phyloP scores from a whole-genome alignment of 1,140 invertebrate species.

The Conus betulinus region DNA sequence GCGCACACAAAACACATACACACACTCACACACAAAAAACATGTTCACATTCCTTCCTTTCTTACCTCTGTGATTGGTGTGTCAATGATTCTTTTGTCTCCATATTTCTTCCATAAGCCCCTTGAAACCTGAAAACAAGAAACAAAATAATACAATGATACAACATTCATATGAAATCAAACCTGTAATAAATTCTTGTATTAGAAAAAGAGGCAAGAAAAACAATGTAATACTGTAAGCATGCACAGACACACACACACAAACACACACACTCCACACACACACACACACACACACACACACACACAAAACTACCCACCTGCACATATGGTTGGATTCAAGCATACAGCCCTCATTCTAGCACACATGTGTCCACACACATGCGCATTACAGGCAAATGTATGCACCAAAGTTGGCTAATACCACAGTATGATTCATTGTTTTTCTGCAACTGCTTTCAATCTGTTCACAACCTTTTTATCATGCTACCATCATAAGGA shows the following conservation, averaged over 20 bases:
- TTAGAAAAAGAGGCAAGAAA: background rate
- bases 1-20: background rate
- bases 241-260: background rate
- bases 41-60: background rate
- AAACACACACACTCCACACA: too few species aligned
- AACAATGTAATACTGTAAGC: background rate
- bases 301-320: background rate
- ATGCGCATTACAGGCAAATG: too few species aligned
- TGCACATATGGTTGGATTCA: too few species aligned
- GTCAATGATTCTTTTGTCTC: slow-evolving; percentile 96
- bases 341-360: too few species aligned
- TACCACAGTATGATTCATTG: background rate
- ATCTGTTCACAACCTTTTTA: background rate
- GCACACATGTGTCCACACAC: too few species aligned
- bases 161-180: background rate
- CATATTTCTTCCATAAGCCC: slow-evolving; percentile 99
- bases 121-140: slow-evolving; percentile 82
- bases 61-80: slow-evolving; percentile 95
- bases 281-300: background rate
- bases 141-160: background rate
- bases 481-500: background rate
- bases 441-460: background rate
- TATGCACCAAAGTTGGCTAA: background rate
- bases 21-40: background rate
- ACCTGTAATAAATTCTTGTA: background rate